Conservation (phyloP, 2,888 invertebrate species). For the Zootermopsis nevadensis region DNA sequence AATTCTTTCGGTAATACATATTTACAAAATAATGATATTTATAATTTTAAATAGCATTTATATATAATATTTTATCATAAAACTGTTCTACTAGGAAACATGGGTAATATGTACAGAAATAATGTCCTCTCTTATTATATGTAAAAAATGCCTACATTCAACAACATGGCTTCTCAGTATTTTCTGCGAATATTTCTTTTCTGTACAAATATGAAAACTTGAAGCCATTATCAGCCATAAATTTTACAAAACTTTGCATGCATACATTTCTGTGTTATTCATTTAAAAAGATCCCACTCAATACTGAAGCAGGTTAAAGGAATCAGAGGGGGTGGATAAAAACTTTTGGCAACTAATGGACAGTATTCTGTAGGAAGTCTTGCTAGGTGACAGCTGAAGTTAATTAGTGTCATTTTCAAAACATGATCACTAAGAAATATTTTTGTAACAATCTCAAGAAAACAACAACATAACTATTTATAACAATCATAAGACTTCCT, state of each 20-base stretch:
- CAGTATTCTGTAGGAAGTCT: constrained; percentile 5
- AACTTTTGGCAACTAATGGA: constrained; percentile 44
- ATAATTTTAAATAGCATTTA: constrained; percentile 43
- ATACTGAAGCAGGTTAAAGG: constrained; percentile 36
- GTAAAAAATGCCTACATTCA: constrained; percentile 40
- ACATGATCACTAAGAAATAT: constrained; percentile 19
- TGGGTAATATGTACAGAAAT: constrained; percentile 41
- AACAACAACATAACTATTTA: constrained; percentile 41
- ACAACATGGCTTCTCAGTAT: constrained; percentile 32
- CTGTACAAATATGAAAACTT: constrained; percentile 41
- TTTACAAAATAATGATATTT: constrained; percentile 47
- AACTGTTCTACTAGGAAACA: constrained; percentile 43
- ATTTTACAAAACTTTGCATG: constrained; percentile 25
- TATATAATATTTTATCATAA: constrained; percentile 40
- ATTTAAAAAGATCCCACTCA: constrained; percentile 14
- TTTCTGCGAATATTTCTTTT: neutral
- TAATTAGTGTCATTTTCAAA: constrained; percentile 13
- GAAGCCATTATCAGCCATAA: constrained; percentile 21
- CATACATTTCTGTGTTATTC: constrained; percentile 6
- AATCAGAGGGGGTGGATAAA: neutral
- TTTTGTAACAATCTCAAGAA: constrained; percentile 38
- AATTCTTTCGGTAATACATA: constrained; percentile 43
- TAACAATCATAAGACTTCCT: constrained; percentile 23
- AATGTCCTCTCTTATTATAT: constrained; percentile 35
- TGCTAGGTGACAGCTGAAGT: neutral